Evolutionary conservation across 2,797 vertebrate species (phyloP).

Genomic region (Mormyrops attenuatus): DNA sequence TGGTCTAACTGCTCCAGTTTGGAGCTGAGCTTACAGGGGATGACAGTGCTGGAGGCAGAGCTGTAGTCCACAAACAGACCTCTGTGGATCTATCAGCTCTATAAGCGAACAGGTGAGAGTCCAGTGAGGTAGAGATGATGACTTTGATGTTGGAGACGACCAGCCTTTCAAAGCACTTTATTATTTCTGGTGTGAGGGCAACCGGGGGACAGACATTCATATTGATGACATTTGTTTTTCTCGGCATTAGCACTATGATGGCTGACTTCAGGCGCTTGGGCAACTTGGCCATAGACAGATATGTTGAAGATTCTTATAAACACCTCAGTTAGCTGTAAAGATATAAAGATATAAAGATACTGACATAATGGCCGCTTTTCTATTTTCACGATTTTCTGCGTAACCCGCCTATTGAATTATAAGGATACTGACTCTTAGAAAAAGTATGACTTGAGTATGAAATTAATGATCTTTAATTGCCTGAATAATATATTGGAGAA

Average conservation of each 20-base stretch:
- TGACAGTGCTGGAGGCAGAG: background rate
- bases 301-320: background rate
- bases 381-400: background rate
- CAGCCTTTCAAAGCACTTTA: background rate
- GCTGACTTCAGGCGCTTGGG: background rate
- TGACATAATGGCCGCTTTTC: background rate
- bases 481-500: background rate
- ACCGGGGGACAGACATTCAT: background rate
- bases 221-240: background rate
- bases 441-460: background rate
- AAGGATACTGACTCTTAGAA: background rate
- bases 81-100: background rate
- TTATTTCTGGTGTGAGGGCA: background rate
- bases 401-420: background rate
- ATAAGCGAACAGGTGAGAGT: background rate
- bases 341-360: background rate
- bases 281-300: background rate
- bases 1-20: background rate
- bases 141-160: background rate
- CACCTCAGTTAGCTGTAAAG: background rate
- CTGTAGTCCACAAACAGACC: background rate
- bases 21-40: background rate
- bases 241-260: background rate
- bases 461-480: background rate
- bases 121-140: background rate